Evolutionary conservation across 2,113 vertebrate genomes (phyloP).

Genomic region (Aleadryas rufinucha): DNA sequence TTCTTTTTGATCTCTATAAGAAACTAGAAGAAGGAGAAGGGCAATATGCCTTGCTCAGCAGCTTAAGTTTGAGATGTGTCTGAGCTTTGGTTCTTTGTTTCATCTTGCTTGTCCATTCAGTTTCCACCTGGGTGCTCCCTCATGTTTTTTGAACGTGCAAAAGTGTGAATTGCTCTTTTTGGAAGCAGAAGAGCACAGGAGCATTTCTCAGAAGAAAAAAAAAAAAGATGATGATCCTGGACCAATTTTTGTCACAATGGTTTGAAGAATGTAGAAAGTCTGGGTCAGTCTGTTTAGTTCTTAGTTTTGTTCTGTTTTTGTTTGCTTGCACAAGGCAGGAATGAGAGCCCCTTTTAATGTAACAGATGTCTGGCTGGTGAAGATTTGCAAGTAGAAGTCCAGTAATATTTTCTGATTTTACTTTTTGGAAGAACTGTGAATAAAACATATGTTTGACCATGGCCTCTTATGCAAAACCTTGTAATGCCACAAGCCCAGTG

Average conservation of each 20-base stretch:
- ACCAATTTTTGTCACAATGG: not conserved
- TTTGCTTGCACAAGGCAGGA: not conserved
- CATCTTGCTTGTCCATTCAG: not conserved
- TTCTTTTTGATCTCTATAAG: not conserved
- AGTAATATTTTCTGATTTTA: not conserved
- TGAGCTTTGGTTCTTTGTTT: not conserved
- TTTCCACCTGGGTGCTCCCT: not conserved
- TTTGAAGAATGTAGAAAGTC: not conserved
- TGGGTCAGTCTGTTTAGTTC: not conserved
- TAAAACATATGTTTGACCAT: not conserved
- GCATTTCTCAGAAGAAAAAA: not conserved
- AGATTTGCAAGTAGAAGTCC: not conserved
- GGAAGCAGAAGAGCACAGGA: not conserved
- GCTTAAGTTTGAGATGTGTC: not conserved
- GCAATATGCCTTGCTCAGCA: not conserved
- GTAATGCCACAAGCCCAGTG: not conserved
- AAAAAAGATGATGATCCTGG: not conserved
- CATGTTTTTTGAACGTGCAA: not conserved
- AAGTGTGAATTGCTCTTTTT: not conserved
- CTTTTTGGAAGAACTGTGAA: not conserved
- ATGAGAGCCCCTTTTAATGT: not conserved
- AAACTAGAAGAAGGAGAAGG: not conserved
- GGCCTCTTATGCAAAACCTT: not conserved
- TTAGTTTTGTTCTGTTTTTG: not conserved
- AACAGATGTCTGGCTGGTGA: not conserved